Conservation (phyloP, 2,888 invertebrate species). For the Myopa tessellatipennis region DNA sequence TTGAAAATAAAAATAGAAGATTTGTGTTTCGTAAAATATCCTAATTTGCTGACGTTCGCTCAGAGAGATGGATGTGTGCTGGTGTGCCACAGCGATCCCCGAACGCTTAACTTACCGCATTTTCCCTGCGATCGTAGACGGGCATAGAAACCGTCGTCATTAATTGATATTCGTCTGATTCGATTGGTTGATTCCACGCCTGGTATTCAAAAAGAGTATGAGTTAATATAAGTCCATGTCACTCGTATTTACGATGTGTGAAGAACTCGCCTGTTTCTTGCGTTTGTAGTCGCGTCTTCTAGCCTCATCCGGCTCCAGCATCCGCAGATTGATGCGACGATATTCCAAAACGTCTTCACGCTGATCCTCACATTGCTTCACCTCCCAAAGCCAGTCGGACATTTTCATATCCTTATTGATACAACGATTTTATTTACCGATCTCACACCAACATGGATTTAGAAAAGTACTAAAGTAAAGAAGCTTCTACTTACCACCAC, state of each 20-base stretch:
- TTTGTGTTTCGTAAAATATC: slow-evolving; percentile 21
- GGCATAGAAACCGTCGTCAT: slow-evolving; percentile 95
- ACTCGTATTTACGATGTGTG: neutral
- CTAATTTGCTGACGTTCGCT: slow-evolving; percentile 10
- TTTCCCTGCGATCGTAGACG: slow-evolving; percentile 87
- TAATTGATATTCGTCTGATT: slow-evolving; percentile 76
- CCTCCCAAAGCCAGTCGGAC: slow-evolving; percentile 91
- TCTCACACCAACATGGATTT: neutral
- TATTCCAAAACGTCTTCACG: slow-evolving; percentile 79
- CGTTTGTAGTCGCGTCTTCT: slow-evolving; percentile 68
- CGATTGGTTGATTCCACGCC: slow-evolving; percentile 68
- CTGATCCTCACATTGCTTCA: slow-evolving; percentile 83
- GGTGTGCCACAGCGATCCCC: neutral
- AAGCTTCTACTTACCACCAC: slow-evolving; percentile 74
- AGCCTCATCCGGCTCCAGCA: slow-evolving; percentile 75
- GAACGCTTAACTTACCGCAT: slow-evolving; percentile 76
- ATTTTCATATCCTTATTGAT: slow-evolving; percentile 82
- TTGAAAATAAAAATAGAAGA: slow-evolving; percentile 38
- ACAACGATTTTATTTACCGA: slow-evolving; percentile 4
- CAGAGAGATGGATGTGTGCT: neutral
- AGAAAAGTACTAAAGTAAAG: neutral
- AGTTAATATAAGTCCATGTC: neutral
- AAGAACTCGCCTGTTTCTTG: slow-evolving; percentile 57
- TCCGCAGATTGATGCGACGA: slow-evolving; percentile 68
- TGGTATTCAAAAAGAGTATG: slow-evolving; percentile 39